A percentile compares a stretch with the other conserved stretches of the same genome.
These are phyloP conservation scores for Eclectus roratus DNA, from an alignment of 2,113 vertebrate genomes.

Conservation along the genomic window DNA sequence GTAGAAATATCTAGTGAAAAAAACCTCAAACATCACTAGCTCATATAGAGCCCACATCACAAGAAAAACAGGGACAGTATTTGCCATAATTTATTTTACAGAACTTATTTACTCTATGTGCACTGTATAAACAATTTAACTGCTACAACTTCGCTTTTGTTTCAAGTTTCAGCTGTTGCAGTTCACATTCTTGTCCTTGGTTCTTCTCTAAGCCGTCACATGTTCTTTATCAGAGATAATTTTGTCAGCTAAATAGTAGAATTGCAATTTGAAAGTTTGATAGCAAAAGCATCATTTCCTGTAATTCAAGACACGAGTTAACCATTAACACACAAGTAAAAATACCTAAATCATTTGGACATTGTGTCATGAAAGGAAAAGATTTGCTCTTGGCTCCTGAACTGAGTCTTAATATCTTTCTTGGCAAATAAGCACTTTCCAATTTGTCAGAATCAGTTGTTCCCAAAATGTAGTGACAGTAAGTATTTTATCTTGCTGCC, in stretches of 20 bases:
- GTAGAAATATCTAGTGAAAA: background rate
- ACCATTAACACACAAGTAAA: background rate
- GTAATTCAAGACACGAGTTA: conserved; percentile 20
- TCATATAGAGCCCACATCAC: background rate
- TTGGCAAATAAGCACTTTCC: conserved; percentile 22
- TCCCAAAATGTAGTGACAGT: background rate
- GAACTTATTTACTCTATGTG: background rate
- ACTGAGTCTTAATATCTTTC: background rate
- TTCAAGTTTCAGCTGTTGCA: background rate
- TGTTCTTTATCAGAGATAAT: conserved; percentile 47
- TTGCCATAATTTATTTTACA: background rate
- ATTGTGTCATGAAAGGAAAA: conserved; percentile 16
- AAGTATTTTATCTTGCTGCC: background rate
- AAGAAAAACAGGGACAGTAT: background rate
- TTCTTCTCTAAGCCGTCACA: background rate
- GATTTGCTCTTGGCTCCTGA: conserved; percentile 33
- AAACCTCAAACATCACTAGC: background rate
- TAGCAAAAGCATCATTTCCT: conserved; percentile 34
- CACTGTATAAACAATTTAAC: background rate
- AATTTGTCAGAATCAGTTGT: conserved; percentile 44
- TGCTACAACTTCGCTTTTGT: background rate
- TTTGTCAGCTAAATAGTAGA: conserved; percentile 6
- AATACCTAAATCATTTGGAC: conserved; percentile 14
- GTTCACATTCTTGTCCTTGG: background rate
- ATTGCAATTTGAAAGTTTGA: conserved; percentile 35